Percentiles rank a stretch among this genome's conserved stretches.
These are phyloP conservation scores for Aporophyla lueneburgensis DNA, from an alignment of 2,888 invertebrate genomes.

Conservation along the genomic window DNA sequence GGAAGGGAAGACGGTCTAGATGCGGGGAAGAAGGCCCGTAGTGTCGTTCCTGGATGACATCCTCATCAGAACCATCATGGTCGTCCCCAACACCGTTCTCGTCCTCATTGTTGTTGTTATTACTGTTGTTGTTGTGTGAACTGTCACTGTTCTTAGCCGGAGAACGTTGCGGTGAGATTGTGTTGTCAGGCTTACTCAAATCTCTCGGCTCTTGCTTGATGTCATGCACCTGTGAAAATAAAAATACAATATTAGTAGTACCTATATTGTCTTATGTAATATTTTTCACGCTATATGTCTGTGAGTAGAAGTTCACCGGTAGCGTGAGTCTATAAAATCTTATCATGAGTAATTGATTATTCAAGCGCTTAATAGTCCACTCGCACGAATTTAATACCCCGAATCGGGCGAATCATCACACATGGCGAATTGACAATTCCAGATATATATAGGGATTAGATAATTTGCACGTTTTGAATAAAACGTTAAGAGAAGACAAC, in stretches of 20 bases:
- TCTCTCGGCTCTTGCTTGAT: slow-evolving; percentile 90
- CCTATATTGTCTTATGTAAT: neutral
- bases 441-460: too few species aligned
- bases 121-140: slow-evolving; percentile 86
- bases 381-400: too few species aligned
- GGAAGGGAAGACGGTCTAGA: slow-evolving; percentile 92
- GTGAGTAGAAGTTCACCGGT: neutral
- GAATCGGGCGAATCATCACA: too few species aligned
- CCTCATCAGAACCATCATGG: slow-evolving; percentile 89
- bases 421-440: too few species aligned
- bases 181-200: slow-evolving; percentile 83
- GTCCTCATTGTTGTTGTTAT: slow-evolving; percentile 87
- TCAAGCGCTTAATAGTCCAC: neutral
- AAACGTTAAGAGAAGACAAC: too few species aligned
- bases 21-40: slow-evolving; percentile 85
- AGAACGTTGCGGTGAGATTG: slow-evolving; percentile 87
- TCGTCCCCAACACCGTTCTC: slow-evolving; percentile 88
- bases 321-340: slow-evolving; percentile 6
- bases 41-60: slow-evolving; percentile 85
- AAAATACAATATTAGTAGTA: slow-evolving; percentile 19
- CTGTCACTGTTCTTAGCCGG: slow-evolving; percentile 91
- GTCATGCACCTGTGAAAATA: slow-evolving; percentile 85
- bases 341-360: slow-evolving; percentile 1
- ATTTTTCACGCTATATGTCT: neutral
- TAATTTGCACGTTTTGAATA: too few species aligned